Conservation (phyloP, 2,888 invertebrate genomes). For the Drosophila pseudotalamancana region DNA sequence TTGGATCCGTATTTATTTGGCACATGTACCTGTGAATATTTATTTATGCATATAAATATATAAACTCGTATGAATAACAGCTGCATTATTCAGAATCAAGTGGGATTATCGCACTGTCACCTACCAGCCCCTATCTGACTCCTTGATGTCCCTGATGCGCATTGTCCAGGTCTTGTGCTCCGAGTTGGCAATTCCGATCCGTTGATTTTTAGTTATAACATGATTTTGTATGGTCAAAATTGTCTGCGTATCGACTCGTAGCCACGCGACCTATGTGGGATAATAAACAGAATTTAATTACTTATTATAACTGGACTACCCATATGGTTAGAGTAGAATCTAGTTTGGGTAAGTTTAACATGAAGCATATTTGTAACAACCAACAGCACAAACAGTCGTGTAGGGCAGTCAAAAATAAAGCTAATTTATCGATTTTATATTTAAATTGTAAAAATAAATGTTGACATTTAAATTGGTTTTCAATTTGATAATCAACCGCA, state of each 20-base stretch:
- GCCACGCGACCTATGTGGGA: slow-evolving; percentile 83
- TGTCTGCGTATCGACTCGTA: slow-evolving; percentile 91
- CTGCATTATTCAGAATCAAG: neutral
- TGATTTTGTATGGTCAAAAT: slow-evolving; percentile 94
- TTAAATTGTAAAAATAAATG: no score
- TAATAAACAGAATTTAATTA: slow-evolving; percentile 6
- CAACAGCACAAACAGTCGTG: no score
- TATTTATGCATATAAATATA: no score
- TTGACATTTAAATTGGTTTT: no score
- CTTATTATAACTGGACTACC: neutral
- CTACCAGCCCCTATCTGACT: slow-evolving; percentile 90
- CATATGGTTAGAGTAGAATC: no score
- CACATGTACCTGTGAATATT: slow-evolving; percentile 84
- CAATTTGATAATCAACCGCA: no score
- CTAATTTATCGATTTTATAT: no score
- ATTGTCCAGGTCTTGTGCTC: slow-evolving; percentile 93
- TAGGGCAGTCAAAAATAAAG: no score
- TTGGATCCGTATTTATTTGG: slow-evolving; percentile 85
- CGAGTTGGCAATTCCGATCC: slow-evolving; percentile 91
- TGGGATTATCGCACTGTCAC: neutral
- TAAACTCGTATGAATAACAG: no score
- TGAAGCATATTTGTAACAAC: neutral
- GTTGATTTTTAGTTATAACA: slow-evolving; percentile 95
- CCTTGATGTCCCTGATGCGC: slow-evolving; percentile 91
- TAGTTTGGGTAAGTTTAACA: no score